Conservation (phyloP, 2,113 vertebrate genomes). For the Rattus norvegicus region DNA sequence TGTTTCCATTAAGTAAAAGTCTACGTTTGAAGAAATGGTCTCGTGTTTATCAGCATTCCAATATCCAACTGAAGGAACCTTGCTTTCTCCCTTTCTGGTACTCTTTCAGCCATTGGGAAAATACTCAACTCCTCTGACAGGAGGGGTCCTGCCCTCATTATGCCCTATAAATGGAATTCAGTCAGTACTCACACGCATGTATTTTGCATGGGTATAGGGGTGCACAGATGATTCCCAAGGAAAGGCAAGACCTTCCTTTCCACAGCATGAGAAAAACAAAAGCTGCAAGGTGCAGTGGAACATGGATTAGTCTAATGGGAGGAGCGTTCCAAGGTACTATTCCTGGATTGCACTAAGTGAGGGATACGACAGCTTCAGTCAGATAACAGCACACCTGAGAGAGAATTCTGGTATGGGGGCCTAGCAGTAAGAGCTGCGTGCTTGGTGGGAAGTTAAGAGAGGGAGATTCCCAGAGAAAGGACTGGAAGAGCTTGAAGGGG, state of each 20-base stretch:
- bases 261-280: background rate
- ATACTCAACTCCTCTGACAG: background rate
- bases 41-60: background rate
- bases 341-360: background rate
- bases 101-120: background rate
- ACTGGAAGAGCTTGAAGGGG: too few species aligned
- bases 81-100: background rate
- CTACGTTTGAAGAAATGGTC: background rate
- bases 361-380: background rate
- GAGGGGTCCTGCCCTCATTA: background rate
- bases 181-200: too few species aligned
- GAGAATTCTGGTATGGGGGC: background rate
- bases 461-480: too few species aligned
- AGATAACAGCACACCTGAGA: fast-evolving
- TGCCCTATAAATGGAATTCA: background rate
- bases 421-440: fast-evolving
- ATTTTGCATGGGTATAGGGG: fast-evolving
- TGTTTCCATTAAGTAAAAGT: slow-evolving; percentile 47
- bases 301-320: background rate
- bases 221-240: fast-evolving
- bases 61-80: background rate
- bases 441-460: background rate
- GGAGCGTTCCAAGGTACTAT: background rate
- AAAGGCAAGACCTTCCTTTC: too few species aligned
- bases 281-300: background rate